Conservation (phyloP, 2,113 vertebrate genomes). For the Cygnus atratus region DNA sequence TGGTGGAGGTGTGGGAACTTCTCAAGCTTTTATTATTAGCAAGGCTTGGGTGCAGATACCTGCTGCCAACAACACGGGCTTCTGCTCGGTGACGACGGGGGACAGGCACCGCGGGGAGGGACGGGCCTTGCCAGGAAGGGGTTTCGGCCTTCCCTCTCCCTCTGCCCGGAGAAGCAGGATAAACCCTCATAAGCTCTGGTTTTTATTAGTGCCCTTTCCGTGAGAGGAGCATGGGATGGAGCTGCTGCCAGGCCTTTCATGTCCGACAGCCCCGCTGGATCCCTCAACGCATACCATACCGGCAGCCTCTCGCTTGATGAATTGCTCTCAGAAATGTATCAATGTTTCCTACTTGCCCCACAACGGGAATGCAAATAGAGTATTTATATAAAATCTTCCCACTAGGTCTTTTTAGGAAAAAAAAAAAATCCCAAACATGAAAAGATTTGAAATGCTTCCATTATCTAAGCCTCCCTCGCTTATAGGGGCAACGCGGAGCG, state of each 20-base stretch:
- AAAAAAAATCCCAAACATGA: background rate
- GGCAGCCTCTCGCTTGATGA: slow-evolving; percentile 5
- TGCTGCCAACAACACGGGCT: background rate
- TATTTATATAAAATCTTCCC: slow-evolving; percentile 50
- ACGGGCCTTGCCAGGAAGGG: background rate
- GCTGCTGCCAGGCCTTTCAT: background rate
- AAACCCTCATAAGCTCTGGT: background rate
- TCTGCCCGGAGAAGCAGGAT: background rate
- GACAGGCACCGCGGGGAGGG: background rate
- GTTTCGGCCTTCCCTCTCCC: background rate
- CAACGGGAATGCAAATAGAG: slow-evolving; percentile 46
- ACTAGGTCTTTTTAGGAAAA: background rate
- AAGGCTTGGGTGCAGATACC: background rate
- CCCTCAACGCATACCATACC: background rate
- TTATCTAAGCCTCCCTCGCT: background rate
- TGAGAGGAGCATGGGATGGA: background rate
- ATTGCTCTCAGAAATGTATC: slow-evolving; percentile 32
- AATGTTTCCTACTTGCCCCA: slow-evolving; percentile 27
- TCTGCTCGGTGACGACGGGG: background rate
- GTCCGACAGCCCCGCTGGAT: background rate
- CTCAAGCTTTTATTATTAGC: background rate
- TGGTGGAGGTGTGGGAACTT: background rate
- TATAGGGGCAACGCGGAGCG: background rate
- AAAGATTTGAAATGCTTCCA: background rate
- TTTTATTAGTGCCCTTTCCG: background rate